A percentile compares a stretch with the other conserved stretches of the same genome.
These are phyloP conservation scores for Ischnus inquisitorius DNA, from an alignment of 2,888 invertebrate genomes.

Conservation along the genomic window DNA sequence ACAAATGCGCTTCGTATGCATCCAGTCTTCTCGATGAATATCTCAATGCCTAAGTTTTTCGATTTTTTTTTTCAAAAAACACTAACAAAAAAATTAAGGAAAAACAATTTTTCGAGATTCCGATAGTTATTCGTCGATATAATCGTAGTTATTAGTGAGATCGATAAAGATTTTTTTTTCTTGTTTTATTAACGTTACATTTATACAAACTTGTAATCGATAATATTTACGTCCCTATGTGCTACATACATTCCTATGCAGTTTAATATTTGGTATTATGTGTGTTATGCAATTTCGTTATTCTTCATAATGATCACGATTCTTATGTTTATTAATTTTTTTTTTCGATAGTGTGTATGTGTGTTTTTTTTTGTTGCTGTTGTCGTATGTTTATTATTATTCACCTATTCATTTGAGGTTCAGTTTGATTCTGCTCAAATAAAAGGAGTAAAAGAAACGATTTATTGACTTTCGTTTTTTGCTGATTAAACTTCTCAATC, in stretches of 20 bases:
- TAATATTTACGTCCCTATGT: constrained; percentile 78
- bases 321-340: constrained; percentile 45
- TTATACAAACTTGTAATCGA: constrained; percentile 82
- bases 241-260: constrained; percentile 81
- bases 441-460: constrained; percentile 82
- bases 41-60: constrained; percentile 73
- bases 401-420: constrained; percentile 82
- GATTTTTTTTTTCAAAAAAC: constrained; percentile 56
- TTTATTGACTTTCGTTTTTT: constrained; percentile 84
- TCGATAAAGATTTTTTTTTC: constrained; percentile 79
- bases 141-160: constrained; percentile 79
- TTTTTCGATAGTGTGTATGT: constrained; percentile 42
- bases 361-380: constrained; percentile 49
- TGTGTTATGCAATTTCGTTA: constrained; percentile 72
- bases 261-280: constrained; percentile 84
- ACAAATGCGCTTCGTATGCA: constrained; percentile 78
- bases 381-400: constrained; percentile 50
- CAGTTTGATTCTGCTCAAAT: constrained; percentile 85
- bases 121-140: constrained; percentile 65
- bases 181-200: constrained; percentile 81
- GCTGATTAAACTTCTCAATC: constrained; percentile 80
- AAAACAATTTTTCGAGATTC: constrained; percentile 68
- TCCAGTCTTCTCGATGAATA: constrained; percentile 78
- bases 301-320: constrained; percentile 63
- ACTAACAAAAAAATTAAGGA: constrained; percentile 38